phyloP scores from a whole-genome alignment of 2,797 vertebrate species.

The Carapus acus region DNA sequence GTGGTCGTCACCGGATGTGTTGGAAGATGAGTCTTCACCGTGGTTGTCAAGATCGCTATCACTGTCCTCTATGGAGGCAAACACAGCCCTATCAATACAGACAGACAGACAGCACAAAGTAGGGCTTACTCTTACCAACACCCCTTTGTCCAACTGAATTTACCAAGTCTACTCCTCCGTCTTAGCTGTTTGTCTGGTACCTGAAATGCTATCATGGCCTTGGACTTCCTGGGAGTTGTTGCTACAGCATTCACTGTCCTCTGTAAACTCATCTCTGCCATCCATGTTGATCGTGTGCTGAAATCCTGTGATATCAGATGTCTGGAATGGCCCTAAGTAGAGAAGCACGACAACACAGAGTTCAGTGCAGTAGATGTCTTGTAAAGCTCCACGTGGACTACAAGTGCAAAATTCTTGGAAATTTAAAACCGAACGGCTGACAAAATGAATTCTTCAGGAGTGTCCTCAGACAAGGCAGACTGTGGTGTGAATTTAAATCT shows the following conservation, averaged over 20 bases:
- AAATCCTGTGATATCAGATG: constrained; percentile 69
- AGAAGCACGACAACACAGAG: neutral
- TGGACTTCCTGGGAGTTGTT: constrained; percentile 74
- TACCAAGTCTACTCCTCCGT: constrained; percentile 8
- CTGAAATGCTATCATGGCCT: constrained; percentile 75
- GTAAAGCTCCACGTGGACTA: no score
- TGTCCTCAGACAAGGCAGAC: no score
- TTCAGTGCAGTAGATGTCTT: no score
- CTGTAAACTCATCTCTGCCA: constrained; percentile 73
- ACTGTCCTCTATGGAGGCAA: constrained; percentile 75
- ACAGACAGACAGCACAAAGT: constrained; percentile 68
- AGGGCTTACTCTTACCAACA: constrained; percentile 64
- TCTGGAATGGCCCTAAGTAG: constrained; percentile 75
- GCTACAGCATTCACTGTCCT: constrained; percentile 75
- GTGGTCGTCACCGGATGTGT: constrained; percentile 74
- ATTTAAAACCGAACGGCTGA: no score
- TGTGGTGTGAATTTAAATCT: no score
- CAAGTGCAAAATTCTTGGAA: no score
- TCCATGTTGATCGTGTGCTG: constrained; percentile 78
- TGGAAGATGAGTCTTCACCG: constrained; percentile 75
- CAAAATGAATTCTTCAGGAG: no score
- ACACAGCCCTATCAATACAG: constrained; percentile 71
- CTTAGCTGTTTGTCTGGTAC: constrained; percentile 54
- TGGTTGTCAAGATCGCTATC: constrained; percentile 77
- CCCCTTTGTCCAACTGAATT: constrained; percentile 48